A percentile compares a stretch with the other conserved stretches of the same genome.
Conservation (phyloP, 2,113 vertebrate species). For the Cebidichthys violaceus region DNA sequence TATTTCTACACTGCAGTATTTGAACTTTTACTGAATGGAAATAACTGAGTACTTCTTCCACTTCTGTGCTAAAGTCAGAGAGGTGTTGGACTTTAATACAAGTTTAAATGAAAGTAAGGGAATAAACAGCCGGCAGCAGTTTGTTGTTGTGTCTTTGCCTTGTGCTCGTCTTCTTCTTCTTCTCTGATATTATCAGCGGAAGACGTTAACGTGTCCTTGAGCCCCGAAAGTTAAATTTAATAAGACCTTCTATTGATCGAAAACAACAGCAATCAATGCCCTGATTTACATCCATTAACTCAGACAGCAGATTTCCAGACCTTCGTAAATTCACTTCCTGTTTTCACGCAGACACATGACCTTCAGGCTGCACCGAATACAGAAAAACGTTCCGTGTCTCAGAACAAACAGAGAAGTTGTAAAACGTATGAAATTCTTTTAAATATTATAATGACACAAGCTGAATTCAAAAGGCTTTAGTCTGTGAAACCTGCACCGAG, state of each 20-base stretch:
- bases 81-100: no score
- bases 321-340: background rate
- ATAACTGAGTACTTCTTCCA: no score
- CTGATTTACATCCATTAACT: background rate
- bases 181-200: no score
- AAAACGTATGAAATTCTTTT: background rate
- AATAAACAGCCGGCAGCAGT: no score
- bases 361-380: background rate
- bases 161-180: no score
- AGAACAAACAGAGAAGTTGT: background rate
- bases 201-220: conserved; percentile 10
- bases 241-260: conserved; percentile 4
- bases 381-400: background rate
- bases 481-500: background rate
- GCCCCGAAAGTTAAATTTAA: background rate
- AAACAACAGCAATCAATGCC: no score
- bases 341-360: background rate
- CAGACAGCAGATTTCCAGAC: background rate
- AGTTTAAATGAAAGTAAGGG: no score
- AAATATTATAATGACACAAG: background rate
- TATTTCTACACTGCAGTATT: no score
- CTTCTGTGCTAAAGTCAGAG: no score
- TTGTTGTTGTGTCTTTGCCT: no score
- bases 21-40: no score
- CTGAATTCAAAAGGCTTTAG: background rate